phyloP scores from a whole-genome alignment of 2,113 vertebrate genomes.

The Falco punctatus region DNA sequence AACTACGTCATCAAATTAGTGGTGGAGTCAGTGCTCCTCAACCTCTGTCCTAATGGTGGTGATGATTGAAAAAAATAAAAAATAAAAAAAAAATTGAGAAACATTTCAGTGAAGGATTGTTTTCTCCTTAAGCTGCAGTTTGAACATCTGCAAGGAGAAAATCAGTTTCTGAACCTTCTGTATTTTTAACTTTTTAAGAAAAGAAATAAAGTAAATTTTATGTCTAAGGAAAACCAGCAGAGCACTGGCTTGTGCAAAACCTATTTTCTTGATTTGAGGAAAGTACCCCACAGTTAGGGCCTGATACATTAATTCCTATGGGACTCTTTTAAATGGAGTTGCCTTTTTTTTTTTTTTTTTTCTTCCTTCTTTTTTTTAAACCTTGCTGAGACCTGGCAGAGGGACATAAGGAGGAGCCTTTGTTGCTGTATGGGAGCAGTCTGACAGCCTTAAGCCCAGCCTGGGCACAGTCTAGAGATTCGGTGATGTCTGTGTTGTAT shows the following conservation, averaged over 20 bases:
- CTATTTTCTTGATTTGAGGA: constrained; percentile 43
- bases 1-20: constrained; percentile 65
- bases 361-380: not conserved
- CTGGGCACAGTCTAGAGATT: constrained; percentile 17
- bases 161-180: constrained; percentile 71
- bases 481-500: not conserved
- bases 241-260: constrained; percentile 70
- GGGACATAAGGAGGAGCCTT: constrained; percentile 35
- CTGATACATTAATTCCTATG: constrained; percentile 1
- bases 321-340: not conserved
- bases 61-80: constrained; percentile 67
- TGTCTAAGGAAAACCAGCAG: constrained; percentile 77
- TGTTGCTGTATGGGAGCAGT: constrained; percentile 43
- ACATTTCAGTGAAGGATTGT: constrained; percentile 79
- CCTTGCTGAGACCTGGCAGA: constrained; percentile 13
- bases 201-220: constrained; percentile 70
- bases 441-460: constrained; percentile 67
- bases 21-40: constrained; percentile 72
- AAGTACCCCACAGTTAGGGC: constrained; percentile 36
- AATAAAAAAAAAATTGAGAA: constrained; percentile 60
- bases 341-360: not conserved
- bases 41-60: constrained; percentile 68
- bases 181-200: constrained; percentile 77
- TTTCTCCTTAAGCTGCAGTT: constrained; percentile 73
- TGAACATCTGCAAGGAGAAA: constrained; percentile 71